Evolutionary conservation across 2,113 vertebrate species (phyloP), one percentile per base, ranked within the genome.

Genomic region (Leucosticte australis): DNA sequence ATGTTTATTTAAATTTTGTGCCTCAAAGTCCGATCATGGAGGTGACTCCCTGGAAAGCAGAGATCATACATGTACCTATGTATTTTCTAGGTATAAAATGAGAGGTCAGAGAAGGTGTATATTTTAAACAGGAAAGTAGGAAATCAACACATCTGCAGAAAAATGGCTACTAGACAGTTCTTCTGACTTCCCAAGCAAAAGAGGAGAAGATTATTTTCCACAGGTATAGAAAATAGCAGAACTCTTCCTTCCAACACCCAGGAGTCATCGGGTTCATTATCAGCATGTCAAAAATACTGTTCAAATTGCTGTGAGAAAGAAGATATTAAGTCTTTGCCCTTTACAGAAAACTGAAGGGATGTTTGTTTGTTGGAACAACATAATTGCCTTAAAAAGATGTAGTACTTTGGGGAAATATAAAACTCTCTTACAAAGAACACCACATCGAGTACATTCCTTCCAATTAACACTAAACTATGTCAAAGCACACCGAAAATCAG

Each of bases 331-430:
- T 15, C 49, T 46, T 52, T 28, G 15, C 7, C 30, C 31, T 86
- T 77, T 63, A 63, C 39, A 94, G 83, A 67, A 94, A 90, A 42
- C 9, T 67, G 64, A 74, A 91, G 17, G 41, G 20, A 21, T 52
- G 6, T 55, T 75, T 88, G 28, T 42, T 83, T 70, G 37, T 31
- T 76, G 67, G 23, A 90, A 65, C 12, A 59, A 85, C 13, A 20
- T 81, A 74, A 73, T 75, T 81, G 27, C 41, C 60, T 74, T 27
- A 47, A 91, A 92, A 83, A 60, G 18, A 13, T 65, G 15, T 22
- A n/a, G 41, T 39, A 81, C 17, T 78, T 83, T 21, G 19, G 11
- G 23, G n/a, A 94, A 86, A n/a, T 26, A 84, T 89, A 76, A 81
- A 74, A 46, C 11, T 44, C 13, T 49, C 8, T 57, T 86, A 46